These are phyloP conservation scores for Ahaetulla prasina DNA, from an alignment of 2,113 vertebrate species.

Conservation along the genomic window DNA sequence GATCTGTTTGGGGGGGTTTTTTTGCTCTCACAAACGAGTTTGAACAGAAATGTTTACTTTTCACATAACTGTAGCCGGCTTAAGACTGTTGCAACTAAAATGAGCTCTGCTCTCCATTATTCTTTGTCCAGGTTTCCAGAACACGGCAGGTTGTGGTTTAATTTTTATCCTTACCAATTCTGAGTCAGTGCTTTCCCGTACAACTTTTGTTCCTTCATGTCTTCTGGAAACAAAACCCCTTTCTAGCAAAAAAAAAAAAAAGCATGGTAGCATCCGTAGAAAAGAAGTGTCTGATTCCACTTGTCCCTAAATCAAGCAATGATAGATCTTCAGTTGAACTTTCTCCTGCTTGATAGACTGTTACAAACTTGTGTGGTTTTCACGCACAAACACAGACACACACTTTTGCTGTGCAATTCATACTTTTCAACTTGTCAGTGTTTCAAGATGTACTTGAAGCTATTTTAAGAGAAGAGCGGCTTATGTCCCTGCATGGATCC, in stretches of 20 bases:
- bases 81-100: slow-evolving; percentile 64
- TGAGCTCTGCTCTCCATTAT: slow-evolving; percentile 37
- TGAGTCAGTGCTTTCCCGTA: slow-evolving; percentile 39
- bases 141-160: slow-evolving; percentile 60
- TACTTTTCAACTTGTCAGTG: neutral
- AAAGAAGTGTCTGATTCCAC: neutral
- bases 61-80: slow-evolving; percentile 62
- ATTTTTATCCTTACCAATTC: slow-evolving; percentile 41
- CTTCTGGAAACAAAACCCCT: slow-evolving; percentile 21
- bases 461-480: neutral
- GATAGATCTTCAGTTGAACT: slow-evolving; percentile 15
- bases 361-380: neutral
- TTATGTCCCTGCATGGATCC: neutral
- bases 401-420: neutral
- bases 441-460: neutral
- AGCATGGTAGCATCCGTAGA: slow-evolving; percentile 11
- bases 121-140: slow-evolving; percentile 55
- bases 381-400: neutral
- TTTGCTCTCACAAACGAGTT: slow-evolving; percentile 43
- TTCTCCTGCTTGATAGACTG: slow-evolving; percentile 34
- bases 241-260: slow-evolving; percentile 44
- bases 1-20: slow-evolving; percentile 19
- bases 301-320: slow-evolving; percentile 39
- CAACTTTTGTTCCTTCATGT: slow-evolving; percentile 25
- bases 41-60: slow-evolving; percentile 53